Evolutionary conservation across 2,113 vertebrate genomes (phyloP), one percentile per base, ranked within the genome.

Genomic region (Plecturocebus donacophilus): DNA sequence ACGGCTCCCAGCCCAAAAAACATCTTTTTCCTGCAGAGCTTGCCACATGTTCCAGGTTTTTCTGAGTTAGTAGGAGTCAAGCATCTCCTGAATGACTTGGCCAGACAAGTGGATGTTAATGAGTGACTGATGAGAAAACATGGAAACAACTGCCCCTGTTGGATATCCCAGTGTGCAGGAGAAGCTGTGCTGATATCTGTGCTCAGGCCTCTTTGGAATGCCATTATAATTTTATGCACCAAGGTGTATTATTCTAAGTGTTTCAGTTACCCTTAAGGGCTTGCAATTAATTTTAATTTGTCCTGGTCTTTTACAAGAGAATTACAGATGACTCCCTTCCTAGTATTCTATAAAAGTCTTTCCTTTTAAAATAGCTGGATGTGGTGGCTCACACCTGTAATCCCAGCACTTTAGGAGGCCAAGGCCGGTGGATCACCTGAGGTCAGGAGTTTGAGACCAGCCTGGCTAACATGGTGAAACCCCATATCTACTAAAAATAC

Each of bases 221-320:
- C 4, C 27, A 2, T 38, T 75, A 88, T 86, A 45, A 61, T 73
- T 95, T 91, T 73, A 61, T 32, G 35, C 0, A n/a, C 38, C 45
- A 68, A 35, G 68, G 52, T 20, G 4, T 23, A 38, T 95, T 56
- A 40, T 61, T 64, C 4, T 64, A 64, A 64, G 12, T 12, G 61
- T 64, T 64, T 64, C 52, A 66, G 68, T 89, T 14, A 71, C 20
- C 16, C 38, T 58, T 45, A 38, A 81, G 42, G 66, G n/a, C 32
- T 88, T 81, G 21, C 23, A 35, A 25, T 79, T 82, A 56, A 82
- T 80, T 97, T 96, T 90, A 81, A 64, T 95, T 89, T 82, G 68
- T 76, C 61, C 54, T 42, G 38, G 6, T 83, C 68, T 91, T 94
- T 91, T 79, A 89, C 4, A 52, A 81, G 54, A 89, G 68, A 32